phyloP scores from a whole-genome alignment of 2,888 invertebrate species.

The Macrosiphum euphorbiae region DNA sequence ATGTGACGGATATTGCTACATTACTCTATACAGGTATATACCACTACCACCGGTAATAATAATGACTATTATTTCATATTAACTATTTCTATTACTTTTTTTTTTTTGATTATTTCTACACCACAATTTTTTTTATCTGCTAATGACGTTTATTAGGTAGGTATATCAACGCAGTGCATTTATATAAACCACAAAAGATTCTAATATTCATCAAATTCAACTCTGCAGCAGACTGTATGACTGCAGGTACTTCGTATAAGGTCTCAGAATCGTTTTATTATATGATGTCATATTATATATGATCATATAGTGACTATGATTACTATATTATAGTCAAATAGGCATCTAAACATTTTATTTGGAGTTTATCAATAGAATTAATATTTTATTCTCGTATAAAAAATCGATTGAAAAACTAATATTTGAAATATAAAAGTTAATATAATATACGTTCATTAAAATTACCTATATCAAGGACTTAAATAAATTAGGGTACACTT shows the following conservation, averaged over 20 bases:
- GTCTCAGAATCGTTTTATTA: not conserved
- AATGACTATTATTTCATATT: slow-evolving; percentile 22
- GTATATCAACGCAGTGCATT: not conserved
- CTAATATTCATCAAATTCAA: not conserved
- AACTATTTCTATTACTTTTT: slow-evolving; percentile 3
- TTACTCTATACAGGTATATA: not conserved
- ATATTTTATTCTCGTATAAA: not conserved
- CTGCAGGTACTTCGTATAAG: too few relatives aligned
- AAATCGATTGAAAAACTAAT: not conserved
- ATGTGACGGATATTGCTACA: too few relatives aligned
- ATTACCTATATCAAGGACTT: not conserved
- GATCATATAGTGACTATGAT: too few relatives aligned
- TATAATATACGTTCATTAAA: not conserved
- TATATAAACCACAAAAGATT: not conserved
- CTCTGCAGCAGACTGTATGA: not conserved
- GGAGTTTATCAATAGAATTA: not conserved
- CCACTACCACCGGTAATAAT: not conserved
- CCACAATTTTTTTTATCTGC: not conserved
- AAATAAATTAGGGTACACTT: not conserved
- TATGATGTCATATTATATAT: not conserved
- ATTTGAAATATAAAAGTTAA: not conserved
- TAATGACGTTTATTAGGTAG: not conserved
- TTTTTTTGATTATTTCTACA: not conserved
- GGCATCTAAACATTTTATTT: not conserved
- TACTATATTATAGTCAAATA: too few relatives aligned